Percentiles rank a stretch among this genome's conserved stretches.
Evolutionary conservation across 2,113 vertebrate genomes (phyloP).

Genomic region (Pseudorhombus dupliciocellatus): DNA sequence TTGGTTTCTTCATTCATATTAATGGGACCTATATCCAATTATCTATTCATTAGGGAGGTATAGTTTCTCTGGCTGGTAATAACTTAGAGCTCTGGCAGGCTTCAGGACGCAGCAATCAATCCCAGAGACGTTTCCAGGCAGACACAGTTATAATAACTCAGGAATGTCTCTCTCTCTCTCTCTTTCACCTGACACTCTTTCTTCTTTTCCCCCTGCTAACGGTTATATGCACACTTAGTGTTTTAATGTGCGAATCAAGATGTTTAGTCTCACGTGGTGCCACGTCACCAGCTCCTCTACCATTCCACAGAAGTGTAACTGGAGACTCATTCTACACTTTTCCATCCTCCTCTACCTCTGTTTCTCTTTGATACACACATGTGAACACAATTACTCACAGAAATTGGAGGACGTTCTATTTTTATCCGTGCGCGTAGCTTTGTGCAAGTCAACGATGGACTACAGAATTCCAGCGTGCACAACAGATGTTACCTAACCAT

Average conservation of each 20-base stretch:
- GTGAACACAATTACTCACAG: background rate
- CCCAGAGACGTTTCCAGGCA: slow-evolving; percentile 38
- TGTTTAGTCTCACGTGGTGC: background rate
- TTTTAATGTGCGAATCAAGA: background rate
- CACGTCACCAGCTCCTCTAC: background rate
- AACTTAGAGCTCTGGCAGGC: slow-evolving; percentile 48
- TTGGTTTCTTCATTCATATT: slow-evolving; percentile 61
- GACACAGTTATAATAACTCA: slow-evolving; percentile 39
- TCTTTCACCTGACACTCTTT: slow-evolving; percentile 23
- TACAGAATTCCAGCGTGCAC: slow-evolving; percentile 37
- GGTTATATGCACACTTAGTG: slow-evolving; percentile 8
- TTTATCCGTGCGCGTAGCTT: slow-evolving; percentile 11
- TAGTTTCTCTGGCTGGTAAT: slow-evolving; percentile 62
- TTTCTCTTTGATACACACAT: background rate
- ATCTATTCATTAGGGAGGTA: slow-evolving; percentile 57
- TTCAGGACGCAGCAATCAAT: slow-evolving; percentile 56
- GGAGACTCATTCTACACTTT: slow-evolving; percentile 8
- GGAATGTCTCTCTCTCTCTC: slow-evolving; percentile 10
- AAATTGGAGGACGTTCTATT: slow-evolving; percentile 10
- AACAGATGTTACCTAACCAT: slow-evolving; percentile 47
- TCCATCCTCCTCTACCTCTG: background rate
- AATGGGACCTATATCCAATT: slow-evolving; percentile 59
- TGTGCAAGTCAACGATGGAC: slow-evolving; percentile 24
- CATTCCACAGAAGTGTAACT: background rate
- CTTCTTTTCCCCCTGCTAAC: background rate